A percentile compares a stretch with the other conserved stretches of the same genome.
Evolutionary conservation across 2,888 invertebrate species (phyloP).

Genomic region (Mantis religiosa): DNA sequence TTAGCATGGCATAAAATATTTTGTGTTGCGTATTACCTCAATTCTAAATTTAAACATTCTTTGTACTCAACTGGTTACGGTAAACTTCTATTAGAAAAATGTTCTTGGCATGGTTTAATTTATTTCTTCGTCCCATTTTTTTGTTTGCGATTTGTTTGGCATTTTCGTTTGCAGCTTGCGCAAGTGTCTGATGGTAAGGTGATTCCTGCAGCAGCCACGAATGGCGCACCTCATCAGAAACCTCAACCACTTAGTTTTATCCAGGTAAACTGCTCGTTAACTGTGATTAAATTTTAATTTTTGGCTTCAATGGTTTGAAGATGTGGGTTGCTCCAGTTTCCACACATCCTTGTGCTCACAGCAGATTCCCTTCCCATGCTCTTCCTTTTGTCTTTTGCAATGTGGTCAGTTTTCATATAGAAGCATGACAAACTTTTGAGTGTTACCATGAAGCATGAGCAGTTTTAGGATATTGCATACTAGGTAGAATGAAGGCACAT

Average conservation of each 20-base stretch:
- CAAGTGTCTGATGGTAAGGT: slow-evolving; percentile 65
- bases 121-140: slow-evolving; percentile 6
- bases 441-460: not conserved
- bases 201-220: slow-evolving; percentile 50
- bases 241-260: slow-evolving; percentile 54
- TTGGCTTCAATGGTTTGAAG: not conserved
- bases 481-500: too few relatives aligned
- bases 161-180: slow-evolving; percentile 52
- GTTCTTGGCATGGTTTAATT: not conserved
- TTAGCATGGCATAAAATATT: not conserved
- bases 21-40: not conserved
- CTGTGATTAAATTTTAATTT: slow-evolving; percentile 14
- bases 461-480: not conserved
- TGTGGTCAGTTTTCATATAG: not conserved
- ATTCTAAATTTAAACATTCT: not conserved
- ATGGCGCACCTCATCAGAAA: slow-evolving; percentile 48
- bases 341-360: not conserved
- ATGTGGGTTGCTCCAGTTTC: not conserved
- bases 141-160: slow-evolving; percentile 14
- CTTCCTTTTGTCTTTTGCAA: not conserved
- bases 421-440: not conserved
- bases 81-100: not conserved
- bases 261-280: slow-evolving; percentile 46
- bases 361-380: not conserved
- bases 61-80: not conserved